Conservation (phyloP, 2,113 vertebrate species). For the Myrmecobius fasciatus region DNA sequence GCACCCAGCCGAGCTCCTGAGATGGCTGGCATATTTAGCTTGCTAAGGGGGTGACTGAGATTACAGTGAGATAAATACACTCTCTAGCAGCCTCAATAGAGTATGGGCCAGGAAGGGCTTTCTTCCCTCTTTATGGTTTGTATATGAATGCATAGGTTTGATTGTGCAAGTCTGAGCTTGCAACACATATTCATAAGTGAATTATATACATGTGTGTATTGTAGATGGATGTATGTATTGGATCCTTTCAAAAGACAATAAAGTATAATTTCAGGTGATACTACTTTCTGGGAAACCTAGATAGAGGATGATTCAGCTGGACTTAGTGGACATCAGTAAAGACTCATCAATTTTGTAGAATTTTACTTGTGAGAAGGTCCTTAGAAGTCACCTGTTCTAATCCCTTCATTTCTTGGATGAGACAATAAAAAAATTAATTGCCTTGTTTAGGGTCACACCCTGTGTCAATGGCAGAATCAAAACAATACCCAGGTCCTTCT, state of each 20-base stretch:
- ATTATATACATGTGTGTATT: background rate
- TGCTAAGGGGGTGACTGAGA: constrained; percentile 8
- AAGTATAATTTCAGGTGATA: background rate
- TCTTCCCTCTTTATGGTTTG: background rate
- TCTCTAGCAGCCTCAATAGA: constrained; percentile 25
- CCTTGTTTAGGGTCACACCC: background rate
- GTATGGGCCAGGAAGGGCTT: constrained; percentile 10
- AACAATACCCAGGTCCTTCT: background rate
- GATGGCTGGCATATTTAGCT: constrained; percentile 36
- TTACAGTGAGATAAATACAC: background rate
- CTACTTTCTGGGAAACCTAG: background rate
- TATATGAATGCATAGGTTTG: background rate
- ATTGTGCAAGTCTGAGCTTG: background rate
- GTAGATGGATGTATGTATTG: background rate
- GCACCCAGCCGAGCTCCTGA: background rate
- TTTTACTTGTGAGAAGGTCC: background rate
- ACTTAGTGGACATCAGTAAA: background rate
- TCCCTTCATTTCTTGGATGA: background rate
- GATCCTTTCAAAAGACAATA: background rate
- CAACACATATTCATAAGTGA: background rate
- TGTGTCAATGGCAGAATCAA: background rate
- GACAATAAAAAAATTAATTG: background rate
- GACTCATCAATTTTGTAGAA: background rate
- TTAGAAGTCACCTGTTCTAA: background rate
- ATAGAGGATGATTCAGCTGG: background rate